Evolutionary conservation across 2,888 invertebrate genomes (phyloP), one percentile per base, ranked within the genome.

Genomic region (Octonoba sinensis): DNA sequence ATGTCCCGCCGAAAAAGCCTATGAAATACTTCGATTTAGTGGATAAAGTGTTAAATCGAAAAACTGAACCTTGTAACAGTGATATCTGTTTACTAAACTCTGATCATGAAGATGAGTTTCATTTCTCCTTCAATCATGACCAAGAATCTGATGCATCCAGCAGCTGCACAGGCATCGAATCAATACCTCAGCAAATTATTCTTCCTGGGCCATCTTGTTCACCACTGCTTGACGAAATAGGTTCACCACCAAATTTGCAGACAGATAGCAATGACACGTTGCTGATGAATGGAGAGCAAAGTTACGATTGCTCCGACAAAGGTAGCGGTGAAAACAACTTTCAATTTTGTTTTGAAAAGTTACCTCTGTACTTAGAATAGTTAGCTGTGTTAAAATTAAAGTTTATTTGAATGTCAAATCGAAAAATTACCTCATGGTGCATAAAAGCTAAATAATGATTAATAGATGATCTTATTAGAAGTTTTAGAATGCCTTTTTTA

Each of bases 21-120:
- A 82, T 82, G 82, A 82, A 76, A 49, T 49, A 82, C 46, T 82
- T 46, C 27, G 75, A 82, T 46, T 49, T 82, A 11, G 82, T 71
- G 11, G 82, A 82, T 60, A 75, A 76, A 60, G 24, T 82, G n/a
- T 82, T 82, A 27, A 75, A 75, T 56, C 56, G 49, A 36, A 62
- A 81, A 36, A 56, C n/a, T 18, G 64, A 71, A 13, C 56, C 12
- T 3, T 62, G 20, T 20, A 72, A 60, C 24, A 24, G 49, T 36
- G 66, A 73, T 54, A 20, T 56, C 64, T 65, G 57, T 24, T 20
- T 65, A n/a, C 54, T 66, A 16, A 73, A 47, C 24, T 82, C 82
- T 24, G 82, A 82, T 57, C 70, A 75, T 27, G 75, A 82, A 70
- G 82, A 82, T 13, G 81, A 81, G 44, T 47, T 81, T 1, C 81